Evolutionary conservation across 2,888 invertebrate species (phyloP).

Genomic region (Pheosia tremula): DNA sequence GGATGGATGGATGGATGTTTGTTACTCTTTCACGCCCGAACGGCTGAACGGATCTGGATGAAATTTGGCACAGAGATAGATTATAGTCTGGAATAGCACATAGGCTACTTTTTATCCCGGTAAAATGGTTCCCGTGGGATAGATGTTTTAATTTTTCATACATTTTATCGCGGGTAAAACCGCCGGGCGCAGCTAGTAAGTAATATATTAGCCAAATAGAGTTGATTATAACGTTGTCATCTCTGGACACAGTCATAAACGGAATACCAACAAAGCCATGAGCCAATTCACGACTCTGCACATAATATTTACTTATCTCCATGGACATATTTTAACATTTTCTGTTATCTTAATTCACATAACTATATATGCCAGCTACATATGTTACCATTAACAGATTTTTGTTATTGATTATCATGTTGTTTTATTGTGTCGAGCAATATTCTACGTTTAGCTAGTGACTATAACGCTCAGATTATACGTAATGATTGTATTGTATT

Average conservation of each 20-base stretch:
- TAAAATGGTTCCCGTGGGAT: too few species aligned
- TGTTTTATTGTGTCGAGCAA: not conserved
- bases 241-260: conserved; percentile 23
- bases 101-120: too few species aligned
- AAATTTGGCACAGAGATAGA: too few species aligned
- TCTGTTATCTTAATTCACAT: not conserved
- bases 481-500: conserved; percentile 63
- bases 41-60: too few species aligned
- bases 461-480: too few species aligned
- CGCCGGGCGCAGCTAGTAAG: too few species aligned
- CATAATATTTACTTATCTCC: conserved; percentile 1
- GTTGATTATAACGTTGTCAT: conserved; percentile 15
- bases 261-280: conserved; percentile 21
- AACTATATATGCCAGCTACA: not conserved
- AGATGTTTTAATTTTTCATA: too few species aligned
- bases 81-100: too few species aligned
- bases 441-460: not conserved
- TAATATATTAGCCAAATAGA: conserved; percentile 16
- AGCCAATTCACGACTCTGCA: conserved; percentile 10
- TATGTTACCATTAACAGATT: not conserved
- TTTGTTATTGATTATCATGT: not conserved
- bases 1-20: too few species aligned
- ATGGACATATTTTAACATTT: not conserved
- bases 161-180: too few species aligned
- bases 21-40: too few species aligned